Evolutionary conservation across 2,888 invertebrate species (phyloP), one percentile per base, ranked within the genome.

Genomic region (Biston betularia): DNA sequence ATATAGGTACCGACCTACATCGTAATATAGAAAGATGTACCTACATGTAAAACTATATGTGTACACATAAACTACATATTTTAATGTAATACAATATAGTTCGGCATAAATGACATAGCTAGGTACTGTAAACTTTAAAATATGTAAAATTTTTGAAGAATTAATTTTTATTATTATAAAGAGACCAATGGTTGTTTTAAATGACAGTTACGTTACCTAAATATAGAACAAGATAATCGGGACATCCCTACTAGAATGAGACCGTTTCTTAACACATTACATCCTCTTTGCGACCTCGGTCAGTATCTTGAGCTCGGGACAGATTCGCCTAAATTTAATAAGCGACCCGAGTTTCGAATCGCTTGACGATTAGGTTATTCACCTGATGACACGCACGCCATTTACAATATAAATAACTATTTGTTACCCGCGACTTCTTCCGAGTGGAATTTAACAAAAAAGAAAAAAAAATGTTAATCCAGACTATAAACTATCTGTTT

Each of bases 181-280:
- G 0, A 11, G n/a, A n/a, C n/a, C n/a, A 11, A 10, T 8, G 11
- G 38, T 53, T 2, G 15, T 38, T 15, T 10, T 38, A 6, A 24
- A 10, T 54, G 24, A 15, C 45, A 38, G 8, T 15, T 35, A 49
- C n/a, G 1, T 24, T 11, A 42, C 44, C 11, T 46, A 42, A 65
- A 65, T 71, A 63, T 54, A 74, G 70, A 69, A 67, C 74, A 58
- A 56, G 72, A 71, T 73, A 72, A 73, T 75, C 73, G 76, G 75
- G 74, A 74, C 75, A 61, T 57, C 70, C 71, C 67, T 71, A 58
- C 66, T 62, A 68, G 70, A 71, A 70, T 70, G 68, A 74, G 72
- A 76, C 78, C 77, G 79, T 50, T 63, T 60, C 71, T 65, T 81
- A 80, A 81, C 77, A 65, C 66, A 68, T 55, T 14, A 67, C 74